Conservation (phyloP, 2,113 vertebrate species). For the Limnothrissa miodon region DNA sequence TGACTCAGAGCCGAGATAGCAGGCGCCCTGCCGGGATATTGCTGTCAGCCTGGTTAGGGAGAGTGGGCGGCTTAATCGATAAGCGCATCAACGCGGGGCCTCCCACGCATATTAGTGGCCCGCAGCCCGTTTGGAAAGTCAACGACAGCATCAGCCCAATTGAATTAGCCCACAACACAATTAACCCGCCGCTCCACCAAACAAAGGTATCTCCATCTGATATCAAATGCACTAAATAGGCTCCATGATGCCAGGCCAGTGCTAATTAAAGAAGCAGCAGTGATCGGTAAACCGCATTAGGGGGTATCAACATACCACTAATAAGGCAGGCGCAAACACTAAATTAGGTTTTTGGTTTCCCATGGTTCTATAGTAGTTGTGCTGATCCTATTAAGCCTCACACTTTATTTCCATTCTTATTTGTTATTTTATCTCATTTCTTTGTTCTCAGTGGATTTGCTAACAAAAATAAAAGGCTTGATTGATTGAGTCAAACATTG, state of each 20-base stretch:
- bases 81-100: slow-evolving; percentile 53
- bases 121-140: not conserved
- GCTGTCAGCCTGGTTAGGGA: slow-evolving; percentile 7
- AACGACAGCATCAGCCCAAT: not conserved
- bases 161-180: not conserved
- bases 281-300: slow-evolving; percentile 5
- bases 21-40: slow-evolving; percentile 6
- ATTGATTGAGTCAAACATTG: not conserved
- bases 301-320: not conserved
- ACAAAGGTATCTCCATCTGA: slow-evolving; percentile 1
- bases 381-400: not conserved
- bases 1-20: not conserved
- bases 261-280: slow-evolving; percentile 3
- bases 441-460: not conserved
- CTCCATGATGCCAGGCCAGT: not conserved
- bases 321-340: not conserved
- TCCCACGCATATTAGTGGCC: slow-evolving; percentile 52
- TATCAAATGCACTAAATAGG: slow-evolving; percentile 2
- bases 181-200: not conserved
- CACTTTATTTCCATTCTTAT: not conserved
- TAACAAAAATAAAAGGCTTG: not conserved
- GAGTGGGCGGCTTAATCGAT: slow-evolving; percentile 57
- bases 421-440: too few species aligned
- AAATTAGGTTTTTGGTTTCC: not conserved
- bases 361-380: not conserved